A percentile compares a stretch with the other conserved stretches of the same genome.
Evolutionary conservation across 2,797 vertebrate species (phyloP).

Genomic region (Tinamus major): DNA sequence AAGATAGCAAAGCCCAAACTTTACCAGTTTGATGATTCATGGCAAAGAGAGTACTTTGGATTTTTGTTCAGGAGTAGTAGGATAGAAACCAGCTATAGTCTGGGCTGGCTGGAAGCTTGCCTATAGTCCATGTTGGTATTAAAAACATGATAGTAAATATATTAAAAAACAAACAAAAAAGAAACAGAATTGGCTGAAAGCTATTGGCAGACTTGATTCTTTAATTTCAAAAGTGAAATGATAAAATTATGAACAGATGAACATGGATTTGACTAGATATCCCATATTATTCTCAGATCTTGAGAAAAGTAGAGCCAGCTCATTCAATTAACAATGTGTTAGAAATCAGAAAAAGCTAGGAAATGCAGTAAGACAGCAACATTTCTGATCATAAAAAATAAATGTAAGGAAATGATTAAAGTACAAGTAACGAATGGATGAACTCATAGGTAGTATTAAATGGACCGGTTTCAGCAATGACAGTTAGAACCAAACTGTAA

Average conservation of each 20-base stretch:
- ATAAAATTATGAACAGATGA: background rate
- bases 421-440: background rate
- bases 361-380: background rate
- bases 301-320: background rate
- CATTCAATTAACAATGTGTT: background rate
- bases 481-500: too few relatives aligned
- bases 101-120: background rate
- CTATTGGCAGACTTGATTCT: background rate
- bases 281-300: background rate
- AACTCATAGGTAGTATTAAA: background rate
- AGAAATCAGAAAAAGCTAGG: background rate
- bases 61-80: background rate
- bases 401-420: background rate
- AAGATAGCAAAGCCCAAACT: background rate
- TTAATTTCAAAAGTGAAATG: background rate
- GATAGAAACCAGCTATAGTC: background rate
- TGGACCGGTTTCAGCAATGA: too few relatives aligned
- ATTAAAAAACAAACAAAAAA: background rate
- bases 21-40: background rate
- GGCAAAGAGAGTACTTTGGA: background rate
- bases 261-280: background rate
- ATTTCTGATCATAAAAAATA: background rate
- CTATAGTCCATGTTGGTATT: background rate
- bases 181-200: background rate
- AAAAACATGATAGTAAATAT: background rate